A percentile compares a stretch with the other conserved stretches of the same genome.
Evolutionary conservation across 2,888 invertebrate genomes (phyloP).

Genomic region (Lottia gigantea): DNA sequence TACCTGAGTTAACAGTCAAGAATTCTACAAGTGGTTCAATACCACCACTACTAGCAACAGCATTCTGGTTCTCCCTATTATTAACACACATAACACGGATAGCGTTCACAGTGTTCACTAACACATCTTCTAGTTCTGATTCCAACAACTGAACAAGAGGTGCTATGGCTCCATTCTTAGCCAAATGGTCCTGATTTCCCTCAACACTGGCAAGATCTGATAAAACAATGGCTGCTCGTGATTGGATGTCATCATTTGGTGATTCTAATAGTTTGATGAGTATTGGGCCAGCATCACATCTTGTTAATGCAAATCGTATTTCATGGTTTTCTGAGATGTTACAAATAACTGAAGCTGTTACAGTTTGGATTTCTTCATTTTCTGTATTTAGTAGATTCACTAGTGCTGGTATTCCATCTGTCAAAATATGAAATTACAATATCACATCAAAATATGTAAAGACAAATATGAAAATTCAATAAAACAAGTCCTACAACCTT

Average conservation of each 20-base stretch:
- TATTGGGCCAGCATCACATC: constrained; percentile 56
- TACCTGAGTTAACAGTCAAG: constrained; percentile 63
- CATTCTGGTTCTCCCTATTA: constrained; percentile 61
- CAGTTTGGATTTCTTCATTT: constrained; percentile 60
- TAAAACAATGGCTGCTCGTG: constrained; percentile 64
- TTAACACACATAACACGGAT: constrained; percentile 64
- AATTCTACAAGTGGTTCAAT: constrained; percentile 65
- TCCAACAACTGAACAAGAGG: constrained; percentile 62
- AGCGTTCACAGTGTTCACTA: constrained; percentile 67
- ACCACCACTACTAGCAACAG: constrained; percentile 57
- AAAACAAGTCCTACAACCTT: no score
- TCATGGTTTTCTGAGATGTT: constrained; percentile 65
- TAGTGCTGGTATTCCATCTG: constrained; percentile 63
- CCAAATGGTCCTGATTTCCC: constrained; percentile 59
- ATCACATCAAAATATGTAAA: no score
- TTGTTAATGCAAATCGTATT: constrained; percentile 58
- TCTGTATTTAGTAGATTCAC: constrained; percentile 58
- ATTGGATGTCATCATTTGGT: constrained; percentile 65
- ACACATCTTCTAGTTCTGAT: constrained; percentile 65
- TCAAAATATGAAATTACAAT: constrained; percentile 2
- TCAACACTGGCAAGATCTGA: constrained; percentile 65
- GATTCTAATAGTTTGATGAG: constrained; percentile 62
- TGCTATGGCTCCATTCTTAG: constrained; percentile 57
- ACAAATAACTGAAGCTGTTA: constrained; percentile 65
- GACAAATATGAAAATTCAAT: no score